Conservation (phyloP, 2,113 vertebrate species). For the Mola mola region DNA sequence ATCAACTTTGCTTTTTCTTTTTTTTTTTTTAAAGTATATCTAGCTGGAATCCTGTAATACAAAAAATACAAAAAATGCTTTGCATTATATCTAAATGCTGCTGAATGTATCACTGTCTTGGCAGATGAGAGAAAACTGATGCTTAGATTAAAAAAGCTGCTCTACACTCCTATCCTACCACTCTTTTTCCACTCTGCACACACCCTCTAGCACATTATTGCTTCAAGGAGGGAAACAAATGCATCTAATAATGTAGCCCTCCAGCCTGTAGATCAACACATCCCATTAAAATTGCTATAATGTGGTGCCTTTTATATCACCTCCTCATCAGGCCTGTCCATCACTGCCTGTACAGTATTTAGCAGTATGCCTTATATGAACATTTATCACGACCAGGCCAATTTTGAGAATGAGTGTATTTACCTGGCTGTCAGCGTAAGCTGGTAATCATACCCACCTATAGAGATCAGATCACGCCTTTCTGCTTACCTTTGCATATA, state of each 20-base stretch:
- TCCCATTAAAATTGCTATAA: conserved; percentile 17
- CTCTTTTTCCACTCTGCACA: conserved; percentile 10
- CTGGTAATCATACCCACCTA: conserved; percentile 8
- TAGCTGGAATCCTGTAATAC: neutral
- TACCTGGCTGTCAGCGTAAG: conserved; percentile 3
- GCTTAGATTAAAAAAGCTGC: neutral
- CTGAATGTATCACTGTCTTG: conserved; percentile 28
- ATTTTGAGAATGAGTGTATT: conserved; percentile 15
- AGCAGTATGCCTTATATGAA: neutral
- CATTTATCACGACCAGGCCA: conserved; percentile 7
- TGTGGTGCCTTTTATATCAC: conserved; percentile 10
- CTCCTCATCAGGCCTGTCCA: conserved; percentile 2
- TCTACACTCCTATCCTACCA: conserved; percentile 4
- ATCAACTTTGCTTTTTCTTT: neutral
- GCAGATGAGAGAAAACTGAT: conserved; percentile 13
- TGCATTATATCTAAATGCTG: conserved; percentile 22
- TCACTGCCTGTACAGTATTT: conserved; percentile 6
- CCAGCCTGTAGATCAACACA: conserved; percentile 16
- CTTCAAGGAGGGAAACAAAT: conserved; percentile 27
- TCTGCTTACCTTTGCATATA: conserved; percentile 7
- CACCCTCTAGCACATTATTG: conserved; percentile 9
- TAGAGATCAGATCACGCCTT: conserved; percentile 3
- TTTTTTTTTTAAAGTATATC: no score
- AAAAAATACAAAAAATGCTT: conserved; percentile 22
- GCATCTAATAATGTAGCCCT: conserved; percentile 29